Evolutionary conservation across 1,140 invertebrate genomes (phyloP).

Genomic region (Meloidogyne floridensis): DNA sequence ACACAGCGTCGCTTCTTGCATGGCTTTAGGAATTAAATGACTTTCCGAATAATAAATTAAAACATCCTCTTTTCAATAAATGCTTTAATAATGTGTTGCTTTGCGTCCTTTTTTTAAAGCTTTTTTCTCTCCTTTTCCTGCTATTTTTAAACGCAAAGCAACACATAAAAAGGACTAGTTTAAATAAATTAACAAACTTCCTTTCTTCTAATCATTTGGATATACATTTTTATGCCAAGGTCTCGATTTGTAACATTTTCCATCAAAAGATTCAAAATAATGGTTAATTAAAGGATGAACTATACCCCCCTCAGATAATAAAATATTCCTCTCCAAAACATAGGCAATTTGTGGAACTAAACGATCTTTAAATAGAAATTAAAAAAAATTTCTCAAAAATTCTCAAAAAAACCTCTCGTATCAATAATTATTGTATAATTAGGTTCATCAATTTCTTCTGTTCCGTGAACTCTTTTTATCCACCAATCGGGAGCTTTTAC

Average conservation of each 20-base stretch:
- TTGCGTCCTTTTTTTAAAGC: no score
- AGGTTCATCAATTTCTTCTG: slow-evolving; percentile 65
- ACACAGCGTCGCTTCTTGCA: no score
- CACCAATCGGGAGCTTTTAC: slow-evolving; percentile 66
- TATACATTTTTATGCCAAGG: slow-evolving; percentile 44
- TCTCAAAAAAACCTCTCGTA: slow-evolving; percentile 44
- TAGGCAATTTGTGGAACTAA: slow-evolving; percentile 66
- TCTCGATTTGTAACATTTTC: slow-evolving; percentile 13
- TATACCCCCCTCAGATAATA: slow-evolving; percentile 63
- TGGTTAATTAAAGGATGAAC: slow-evolving; percentile 54
- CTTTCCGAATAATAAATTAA: no score
- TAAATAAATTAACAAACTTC: no score
- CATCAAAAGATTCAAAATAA: slow-evolving; percentile 50
- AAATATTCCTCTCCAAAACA: slow-evolving; percentile 67
- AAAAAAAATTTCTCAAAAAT: no score
- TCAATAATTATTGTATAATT: slow-evolving; percentile 69
- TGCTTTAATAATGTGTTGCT: no score
- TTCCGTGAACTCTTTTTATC: slow-evolving; percentile 58
- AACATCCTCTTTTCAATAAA: no score
- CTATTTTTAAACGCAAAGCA: no score
- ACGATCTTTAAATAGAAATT: slow-evolving; percentile 50
- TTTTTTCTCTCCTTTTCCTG: no score
- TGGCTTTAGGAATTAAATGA: no score
- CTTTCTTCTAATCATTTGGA: slow-evolving; percentile 27
- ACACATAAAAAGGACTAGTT: no score